These are phyloP conservation scores for Beroe ovata DNA, from an alignment of 37 sponge, comb jelly and placozoan genomes.

Conservation along the genomic window DNA sequence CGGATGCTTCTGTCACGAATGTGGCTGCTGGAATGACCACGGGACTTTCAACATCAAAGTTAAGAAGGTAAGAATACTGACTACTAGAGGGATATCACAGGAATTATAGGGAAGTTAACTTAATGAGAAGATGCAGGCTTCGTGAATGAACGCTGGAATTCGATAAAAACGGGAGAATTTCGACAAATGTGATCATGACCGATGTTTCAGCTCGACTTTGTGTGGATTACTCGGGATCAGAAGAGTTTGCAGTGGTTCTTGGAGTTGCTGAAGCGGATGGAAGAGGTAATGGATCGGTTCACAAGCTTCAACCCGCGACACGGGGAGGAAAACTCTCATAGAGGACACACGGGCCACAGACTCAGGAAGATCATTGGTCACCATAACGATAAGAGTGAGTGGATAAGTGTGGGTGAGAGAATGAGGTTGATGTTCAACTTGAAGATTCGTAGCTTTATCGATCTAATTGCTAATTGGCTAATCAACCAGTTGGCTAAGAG, in stretches of 20 bases:
- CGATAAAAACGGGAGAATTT: too few relatives aligned
- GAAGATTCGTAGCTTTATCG: too few relatives aligned
- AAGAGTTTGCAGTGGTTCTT: conserved; percentile 66
- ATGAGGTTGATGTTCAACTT: too few relatives aligned
- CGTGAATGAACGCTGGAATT: too few relatives aligned
- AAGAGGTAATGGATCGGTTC: conserved; percentile 54
- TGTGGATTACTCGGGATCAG: conserved; percentile 52
- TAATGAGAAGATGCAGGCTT: too few relatives aligned
- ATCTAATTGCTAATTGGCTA: too few relatives aligned
- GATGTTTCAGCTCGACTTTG: conserved; percentile 25
- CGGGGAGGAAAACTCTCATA: not conserved
- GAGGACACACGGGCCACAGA: not conserved
- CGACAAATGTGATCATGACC: too few relatives aligned
- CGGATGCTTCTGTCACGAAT: conserved; percentile 2
- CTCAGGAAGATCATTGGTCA: not conserved
- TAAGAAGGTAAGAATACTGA: conserved; percentile 58
- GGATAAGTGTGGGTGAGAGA: too few relatives aligned
- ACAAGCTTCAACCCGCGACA: not conserved
- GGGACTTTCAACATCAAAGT: conserved; percentile 43
- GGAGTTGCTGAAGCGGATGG: conserved; percentile 17
- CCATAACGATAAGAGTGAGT: not conserved
- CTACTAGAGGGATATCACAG: too few relatives aligned
- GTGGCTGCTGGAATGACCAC: conserved; percentile 8
- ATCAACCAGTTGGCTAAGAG: too few relatives aligned
- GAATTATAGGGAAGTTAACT: too few relatives aligned